Base-by-base conservation (phyloP, 2,113 vertebrate species). In the Pimephales promelas region DNA sequence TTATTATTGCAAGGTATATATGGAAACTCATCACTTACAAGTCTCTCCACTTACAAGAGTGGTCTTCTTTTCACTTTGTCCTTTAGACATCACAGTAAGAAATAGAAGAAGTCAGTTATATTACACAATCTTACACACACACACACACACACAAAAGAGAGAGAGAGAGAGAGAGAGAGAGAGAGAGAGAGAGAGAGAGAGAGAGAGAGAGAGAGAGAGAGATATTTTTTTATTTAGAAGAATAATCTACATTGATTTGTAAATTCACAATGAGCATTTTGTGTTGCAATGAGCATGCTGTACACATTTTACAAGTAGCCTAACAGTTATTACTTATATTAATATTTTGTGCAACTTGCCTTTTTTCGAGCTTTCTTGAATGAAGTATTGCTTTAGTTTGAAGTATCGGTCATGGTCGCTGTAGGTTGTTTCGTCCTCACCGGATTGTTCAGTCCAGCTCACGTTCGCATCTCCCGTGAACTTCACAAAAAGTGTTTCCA, bases 331-430 rank as follows among this genome's bases (percentile, higher is more conserved):
- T 14, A 14, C 52, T 1, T 20, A 0, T 28, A 28, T 28, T 6
- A 6, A 20, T 20, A 18, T 7, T 14, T 47, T 52, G 18, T 10
- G 1, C 22, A 71, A 1, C 1, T 22, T 79, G 91, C 93, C 92
- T 10, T 86, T 83, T 0, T 79, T 74, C 9, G 83, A 2, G 13
- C 10, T 34, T 66, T 88, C 86, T 7, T 83, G 57, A 43, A 92
- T 90, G 0, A 95, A 78, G 52, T 90, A 89, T 26, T 91, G 81
- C 72, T 92, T 94, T 26, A 92, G n/a, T 81, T 95, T 95, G 61
- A 94, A 95, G 16, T 90, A 92, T 88, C 91, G 91, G 18, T 56
- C 88, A 43, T 88, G 56, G 2, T 88, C 83, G 0, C 47, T 62
- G 84, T 93, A 92, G 0, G 73, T 80, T 0, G 45, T 87, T 3